Evolutionary conservation across 2,113 vertebrate genomes (phyloP).

Genomic region (Sinocyclocheilus rhinocerous): DNA sequence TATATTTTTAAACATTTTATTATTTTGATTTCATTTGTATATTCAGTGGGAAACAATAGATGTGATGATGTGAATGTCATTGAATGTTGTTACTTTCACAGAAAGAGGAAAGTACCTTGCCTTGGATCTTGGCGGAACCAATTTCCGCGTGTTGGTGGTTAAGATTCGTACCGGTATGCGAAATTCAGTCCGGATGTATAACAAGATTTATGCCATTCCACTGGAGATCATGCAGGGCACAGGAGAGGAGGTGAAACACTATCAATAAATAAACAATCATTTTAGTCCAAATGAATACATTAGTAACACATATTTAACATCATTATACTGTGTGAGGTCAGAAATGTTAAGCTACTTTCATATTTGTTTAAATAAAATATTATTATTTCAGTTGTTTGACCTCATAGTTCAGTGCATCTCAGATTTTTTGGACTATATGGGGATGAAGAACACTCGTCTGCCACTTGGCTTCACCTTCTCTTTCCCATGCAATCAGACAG

Average conservation of each 20-base stretch:
- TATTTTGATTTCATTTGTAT: not conserved
- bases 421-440: slow-evolving; percentile 96
- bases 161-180: slow-evolving; percentile 84
- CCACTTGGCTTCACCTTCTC: slow-evolving; percentile 95
- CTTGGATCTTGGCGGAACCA: slow-evolving; percentile 91
- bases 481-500: slow-evolving; percentile 88
- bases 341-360: not conserved
- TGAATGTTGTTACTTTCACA: slow-evolving; percentile 61
- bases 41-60: not conserved
- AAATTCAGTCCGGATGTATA: slow-evolving; percentile 82
- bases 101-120: slow-evolving; percentile 90
- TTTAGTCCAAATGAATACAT: not conserved
- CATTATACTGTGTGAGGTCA: not conserved
- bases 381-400: slow-evolving; percentile 87
- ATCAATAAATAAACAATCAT: no score
- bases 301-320: not conserved
- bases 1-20: not conserved
- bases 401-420: slow-evolving; percentile 91
- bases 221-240: slow-evolving; percentile 93
- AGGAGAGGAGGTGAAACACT: slow-evolving; percentile 86
- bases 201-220: slow-evolving; percentile 93
- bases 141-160: slow-evolving; percentile 90
- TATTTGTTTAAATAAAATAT: not conserved
- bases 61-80: not conserved
- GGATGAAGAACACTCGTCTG: slow-evolving; percentile 85